These are phyloP conservation scores for Sanderia malayensis DNA, from an alignment of 30 jellyfish, hydroid and myxozoan genomes.

Conservation along the genomic window DNA sequence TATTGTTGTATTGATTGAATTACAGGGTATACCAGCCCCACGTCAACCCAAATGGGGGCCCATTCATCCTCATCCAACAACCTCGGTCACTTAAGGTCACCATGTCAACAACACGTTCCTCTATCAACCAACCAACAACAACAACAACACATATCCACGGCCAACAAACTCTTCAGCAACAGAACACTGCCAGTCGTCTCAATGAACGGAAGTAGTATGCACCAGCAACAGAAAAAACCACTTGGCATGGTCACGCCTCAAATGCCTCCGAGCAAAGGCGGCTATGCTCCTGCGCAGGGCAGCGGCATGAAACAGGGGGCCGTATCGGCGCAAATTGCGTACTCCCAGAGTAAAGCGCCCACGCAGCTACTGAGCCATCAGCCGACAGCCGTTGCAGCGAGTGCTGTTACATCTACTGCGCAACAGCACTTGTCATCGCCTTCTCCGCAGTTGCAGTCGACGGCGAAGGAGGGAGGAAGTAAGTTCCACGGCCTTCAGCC, in stretches of 20 bases:
- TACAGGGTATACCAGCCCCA: background rate
- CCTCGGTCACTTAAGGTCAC: background rate
- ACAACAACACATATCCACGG: background rate
- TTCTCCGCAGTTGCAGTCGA: conserved; percentile 15
- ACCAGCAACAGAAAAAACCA: conserved; percentile 25
- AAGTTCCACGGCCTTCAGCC: no score
- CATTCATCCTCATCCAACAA: background rate
- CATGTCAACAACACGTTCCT: background rate
- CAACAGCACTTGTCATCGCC: conserved; percentile 9
- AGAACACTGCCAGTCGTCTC: background rate
- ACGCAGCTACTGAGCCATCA: conserved; percentile 12
- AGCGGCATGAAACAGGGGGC: conserved; percentile 1
- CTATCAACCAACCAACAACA: conserved; percentile 6
- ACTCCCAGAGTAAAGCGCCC: background rate
- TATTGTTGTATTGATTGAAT: no score
- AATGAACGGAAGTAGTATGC: background rate
- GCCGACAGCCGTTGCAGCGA: conserved; percentile 9
- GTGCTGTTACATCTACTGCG: conserved; percentile 4
- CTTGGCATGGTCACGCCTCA: conserved; percentile 62
- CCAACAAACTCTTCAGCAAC: background rate
- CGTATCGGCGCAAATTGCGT: conserved; percentile 27
- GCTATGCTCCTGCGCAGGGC: conserved; percentile 3
- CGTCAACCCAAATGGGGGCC: background rate
- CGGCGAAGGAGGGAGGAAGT: background rate
- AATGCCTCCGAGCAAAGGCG: conserved; percentile 25